Conservation (phyloP, 2,888 invertebrate genomes). For the Celastrina argiolus region DNA sequence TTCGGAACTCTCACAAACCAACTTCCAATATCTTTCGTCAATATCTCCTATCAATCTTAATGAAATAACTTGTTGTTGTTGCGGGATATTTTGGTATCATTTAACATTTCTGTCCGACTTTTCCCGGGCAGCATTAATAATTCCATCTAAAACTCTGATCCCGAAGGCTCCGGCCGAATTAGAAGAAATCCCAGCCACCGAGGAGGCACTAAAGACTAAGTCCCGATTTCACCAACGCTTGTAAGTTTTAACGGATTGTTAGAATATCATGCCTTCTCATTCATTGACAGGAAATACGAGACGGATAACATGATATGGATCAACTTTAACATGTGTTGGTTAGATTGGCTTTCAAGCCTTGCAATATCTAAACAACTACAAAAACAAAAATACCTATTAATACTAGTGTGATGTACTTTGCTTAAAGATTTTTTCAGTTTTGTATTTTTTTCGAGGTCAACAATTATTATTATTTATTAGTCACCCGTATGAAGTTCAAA, state of each 20-base stretch:
- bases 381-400: no score
- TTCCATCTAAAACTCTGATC: constrained; percentile 21
- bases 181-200: constrained; percentile 1
- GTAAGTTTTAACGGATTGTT: no score
- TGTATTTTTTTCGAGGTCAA: no score
- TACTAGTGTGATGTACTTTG: background rate
- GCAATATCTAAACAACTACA: background rate
- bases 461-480: no score
- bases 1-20: background rate
- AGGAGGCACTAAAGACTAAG: background rate
- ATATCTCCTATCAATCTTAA: constrained; percentile 17
- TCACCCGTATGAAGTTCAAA: no score
- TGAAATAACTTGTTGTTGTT: constrained; percentile 19
- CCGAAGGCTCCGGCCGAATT: constrained; percentile 5
- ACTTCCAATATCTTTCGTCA: constrained; percentile 9
- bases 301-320: no score
- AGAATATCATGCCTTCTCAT: no score
- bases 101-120: background rate
- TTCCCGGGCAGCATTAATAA: constrained; percentile 9
- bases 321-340: no score
- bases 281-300: no score
- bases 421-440: no score
- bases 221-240: no score
- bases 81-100: constrained; percentile 7
- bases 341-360: no score